Evolutionary conservation across 2,113 vertebrate genomes (phyloP), one percentile per base, ranked within the genome.

Genomic region (Andinoacara biseriatus): DNA sequence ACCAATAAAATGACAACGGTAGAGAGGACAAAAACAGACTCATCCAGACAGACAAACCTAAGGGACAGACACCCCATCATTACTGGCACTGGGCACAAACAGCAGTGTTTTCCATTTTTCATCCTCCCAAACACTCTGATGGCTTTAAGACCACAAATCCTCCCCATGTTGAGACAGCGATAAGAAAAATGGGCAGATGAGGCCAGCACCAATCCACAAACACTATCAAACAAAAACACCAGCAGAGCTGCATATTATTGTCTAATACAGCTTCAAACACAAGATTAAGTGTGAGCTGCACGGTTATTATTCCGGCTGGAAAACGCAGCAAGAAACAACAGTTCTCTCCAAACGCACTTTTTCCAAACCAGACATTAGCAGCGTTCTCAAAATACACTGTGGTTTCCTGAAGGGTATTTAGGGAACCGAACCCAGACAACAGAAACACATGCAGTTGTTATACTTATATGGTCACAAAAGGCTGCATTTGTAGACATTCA

Each of bases 341-440:
- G 29, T 31, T 65, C 7, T 74, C 79, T 75, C 33, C 76, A 46
- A 74, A 87, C 22, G 38, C 2, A 31, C 26, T 40, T 57, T 80
- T 81, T 75, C 69, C 63, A 63, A 81, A 82, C 59, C 60, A 35
- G 80, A 83, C 35, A 60, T 13, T 62, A 46, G 18, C 78, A 38
- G n/a, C 11, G 58, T 83, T 93, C 84, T 80, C 63, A 85, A 88
- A 92, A 93, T 90, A 89, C 57, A 74, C 29, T 46, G 78, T 46
- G 78, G 86, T 75, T 86, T 80, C 62, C 67, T 62, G 18, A 31
- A 57, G 76, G 75, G 72, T 84, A 81, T 86, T 87, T 84, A 84
- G 78, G 79, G 83, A 90, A 85, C 35, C 20, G 57, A 74, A 62
- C 59, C 58, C 57, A 89, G 62, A 82, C 77, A 61, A 69, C 77